phyloP scores from a whole-genome alignment of 64 coral and sea anemone species.

The Hydrozoanthus tunicans region DNA sequence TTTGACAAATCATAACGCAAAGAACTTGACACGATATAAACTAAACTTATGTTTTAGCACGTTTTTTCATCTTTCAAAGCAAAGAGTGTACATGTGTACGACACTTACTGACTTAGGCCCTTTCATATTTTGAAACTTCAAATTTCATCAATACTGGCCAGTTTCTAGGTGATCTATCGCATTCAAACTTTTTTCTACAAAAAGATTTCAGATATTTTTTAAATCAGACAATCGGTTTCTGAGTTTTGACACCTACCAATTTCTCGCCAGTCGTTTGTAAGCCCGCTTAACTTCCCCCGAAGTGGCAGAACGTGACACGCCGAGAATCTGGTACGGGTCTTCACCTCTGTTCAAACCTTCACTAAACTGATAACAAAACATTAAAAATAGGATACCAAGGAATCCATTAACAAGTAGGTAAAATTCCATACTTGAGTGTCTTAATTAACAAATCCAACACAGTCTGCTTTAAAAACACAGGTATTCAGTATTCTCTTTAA shows the following conservation, averaged over 20 bases:
- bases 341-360: constrained; percentile 36
- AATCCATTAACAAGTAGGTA: not conserved
- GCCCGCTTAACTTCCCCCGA: constrained; percentile 78
- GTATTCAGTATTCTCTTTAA: not conserved
- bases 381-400: constrained; percentile 1
- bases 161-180: too few species aligned
- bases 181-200: too few species aligned
- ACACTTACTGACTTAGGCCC: too few species aligned
- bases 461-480: not conserved
- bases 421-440: not conserved
- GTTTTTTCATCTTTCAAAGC: too few species aligned
- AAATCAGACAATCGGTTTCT: too few species aligned
- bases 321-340: constrained; percentile 84
- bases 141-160: too few species aligned
- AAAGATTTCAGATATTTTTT: too few species aligned
- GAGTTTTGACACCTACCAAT: constrained; percentile 69
- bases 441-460: not conserved
- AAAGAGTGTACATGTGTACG: too few species aligned
- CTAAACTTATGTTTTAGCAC: too few species aligned
- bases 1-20: too few species aligned
- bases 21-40: too few species aligned
- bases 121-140: too few species aligned
- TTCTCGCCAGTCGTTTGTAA: constrained; percentile 92
- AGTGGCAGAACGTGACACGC: constrained; percentile 75
- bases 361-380: not conserved